Evolutionary conservation across 2,113 vertebrate genomes (phyloP).

Genomic region (Esox niger): DNA sequence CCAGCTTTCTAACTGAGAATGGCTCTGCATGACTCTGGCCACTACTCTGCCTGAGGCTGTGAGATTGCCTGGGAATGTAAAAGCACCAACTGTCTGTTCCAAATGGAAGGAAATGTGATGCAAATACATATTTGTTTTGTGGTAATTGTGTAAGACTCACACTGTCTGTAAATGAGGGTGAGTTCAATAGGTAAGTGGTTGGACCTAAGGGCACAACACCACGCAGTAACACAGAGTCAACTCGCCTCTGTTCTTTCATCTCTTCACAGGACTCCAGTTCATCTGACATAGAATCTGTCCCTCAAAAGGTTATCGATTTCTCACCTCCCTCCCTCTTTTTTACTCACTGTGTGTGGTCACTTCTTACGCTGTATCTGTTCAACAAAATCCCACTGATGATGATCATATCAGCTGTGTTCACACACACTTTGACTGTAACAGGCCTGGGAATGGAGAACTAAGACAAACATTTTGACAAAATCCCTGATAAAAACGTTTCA

Average conservation of each 20-base stretch:
- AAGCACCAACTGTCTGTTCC: background rate
- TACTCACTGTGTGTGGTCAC: slow-evolving; percentile 18
- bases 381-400: slow-evolving; percentile 19
- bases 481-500: background rate
- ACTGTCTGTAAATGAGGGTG: slow-evolving; percentile 14
- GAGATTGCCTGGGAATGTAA: slow-evolving; percentile 13
- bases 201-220: background rate
- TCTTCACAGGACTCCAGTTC: slow-evolving; percentile 65
- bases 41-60: background rate
- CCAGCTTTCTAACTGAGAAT: background rate
- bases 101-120: background rate
- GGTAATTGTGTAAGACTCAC: background rate
- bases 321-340: background rate
- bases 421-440: background rate
- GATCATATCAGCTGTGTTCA: background rate
- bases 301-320: slow-evolving; percentile 67
- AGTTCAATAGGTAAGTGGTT: background rate
- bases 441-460: slow-evolving; percentile 1
- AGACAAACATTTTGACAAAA: slow-evolving; percentile 10
- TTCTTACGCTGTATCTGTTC: slow-evolving; percentile 23
- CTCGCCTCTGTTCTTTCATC: slow-evolving; percentile 38
- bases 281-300: slow-evolving; percentile 54
- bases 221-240: slow-evolving; percentile 23
- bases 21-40: slow-evolving; percentile 1
- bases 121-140: background rate